Conservation (phyloP, 2,888 invertebrate genomes). For the Oasisia sp. region DNA sequence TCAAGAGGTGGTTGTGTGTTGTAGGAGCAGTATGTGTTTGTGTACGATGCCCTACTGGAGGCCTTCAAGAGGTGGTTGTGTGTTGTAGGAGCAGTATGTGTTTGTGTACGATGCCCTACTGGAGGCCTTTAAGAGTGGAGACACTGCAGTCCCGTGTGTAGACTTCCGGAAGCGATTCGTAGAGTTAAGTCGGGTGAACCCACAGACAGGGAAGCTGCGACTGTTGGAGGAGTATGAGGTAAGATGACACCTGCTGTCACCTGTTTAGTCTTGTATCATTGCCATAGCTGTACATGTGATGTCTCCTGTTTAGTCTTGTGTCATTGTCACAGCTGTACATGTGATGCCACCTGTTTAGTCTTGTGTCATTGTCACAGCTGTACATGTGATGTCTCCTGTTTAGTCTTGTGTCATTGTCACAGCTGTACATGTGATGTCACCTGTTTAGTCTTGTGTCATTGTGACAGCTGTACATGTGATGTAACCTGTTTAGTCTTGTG, state of each 20-base stretch:
- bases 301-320: too few relatives aligned
- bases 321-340: too few relatives aligned
- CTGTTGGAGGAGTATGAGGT: slow-evolving; percentile 43
- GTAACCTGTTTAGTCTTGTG: too few relatives aligned
- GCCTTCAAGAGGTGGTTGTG: background rate
- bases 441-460: too few relatives aligned
- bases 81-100: slow-evolving; percentile 25
- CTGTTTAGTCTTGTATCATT: too few relatives aligned
- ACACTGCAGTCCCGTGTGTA: slow-evolving; percentile 43
- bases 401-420: too few relatives aligned
- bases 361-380: too few relatives aligned
- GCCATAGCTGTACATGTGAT: too few relatives aligned
- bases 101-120: slow-evolving; percentile 28
- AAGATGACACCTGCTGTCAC: background rate
- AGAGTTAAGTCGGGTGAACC: slow-evolving; percentile 34
- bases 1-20: slow-evolving; percentile 21
- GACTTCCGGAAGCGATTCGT: slow-evolving; percentile 39
- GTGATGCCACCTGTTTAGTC: too few relatives aligned
- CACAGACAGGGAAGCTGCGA: slow-evolving; percentile 38
- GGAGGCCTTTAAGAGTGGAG: slow-evolving; percentile 43
- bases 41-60: slow-evolving; percentile 42
- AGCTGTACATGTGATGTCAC: too few relatives aligned
- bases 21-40: slow-evolving; percentile 45
- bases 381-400: too few relatives aligned
- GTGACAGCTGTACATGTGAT: too few relatives aligned